Percentiles rank a stretch among this genome's conserved stretches.
phyloP scores from a whole-genome alignment of 2,888 invertebrate species.

The Trichogramma evanescens region DNA sequence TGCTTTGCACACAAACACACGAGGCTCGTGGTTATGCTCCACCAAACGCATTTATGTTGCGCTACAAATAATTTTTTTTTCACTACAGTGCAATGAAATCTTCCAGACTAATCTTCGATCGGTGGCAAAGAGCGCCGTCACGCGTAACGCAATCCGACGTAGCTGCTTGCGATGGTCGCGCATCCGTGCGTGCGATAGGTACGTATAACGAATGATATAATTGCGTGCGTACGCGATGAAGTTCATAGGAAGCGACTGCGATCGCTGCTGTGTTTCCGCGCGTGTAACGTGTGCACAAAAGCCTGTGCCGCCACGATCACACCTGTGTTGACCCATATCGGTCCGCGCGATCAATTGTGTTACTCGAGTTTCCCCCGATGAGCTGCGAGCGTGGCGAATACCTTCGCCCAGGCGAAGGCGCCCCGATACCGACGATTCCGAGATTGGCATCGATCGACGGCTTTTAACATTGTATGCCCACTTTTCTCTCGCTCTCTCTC shows the following conservation, averaged over 20 bases:
- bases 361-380: too few species aligned
- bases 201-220: neutral
- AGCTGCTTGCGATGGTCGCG: conserved; percentile 39
- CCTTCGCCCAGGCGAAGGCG: too few species aligned
- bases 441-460: too few species aligned
- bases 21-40: conserved; percentile 6
- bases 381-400: too few species aligned
- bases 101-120: conserved; percentile 45
- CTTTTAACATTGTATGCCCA: too few species aligned
- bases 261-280: conserved; percentile 6
- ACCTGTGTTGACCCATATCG: conserved; percentile 6
- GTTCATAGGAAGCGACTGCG: conserved; percentile 9
- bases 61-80: too few species aligned
- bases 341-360: too few species aligned
- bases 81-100: conserved; percentile 35
- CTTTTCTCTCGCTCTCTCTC: too few species aligned
- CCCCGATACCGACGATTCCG: too few species aligned
- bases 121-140: conserved; percentile 38
- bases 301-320: neutral
- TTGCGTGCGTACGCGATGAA: conserved; percentile 1
- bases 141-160: conserved; percentile 45
- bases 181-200: conserved; percentile 26
- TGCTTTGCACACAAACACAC: neutral
- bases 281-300: neutral
- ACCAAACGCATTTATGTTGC: conserved; percentile 43